These are phyloP conservation scores for Meghimatium bilineatum DNA, from an alignment of 2,888 invertebrate species.

Conservation along the genomic window DNA sequence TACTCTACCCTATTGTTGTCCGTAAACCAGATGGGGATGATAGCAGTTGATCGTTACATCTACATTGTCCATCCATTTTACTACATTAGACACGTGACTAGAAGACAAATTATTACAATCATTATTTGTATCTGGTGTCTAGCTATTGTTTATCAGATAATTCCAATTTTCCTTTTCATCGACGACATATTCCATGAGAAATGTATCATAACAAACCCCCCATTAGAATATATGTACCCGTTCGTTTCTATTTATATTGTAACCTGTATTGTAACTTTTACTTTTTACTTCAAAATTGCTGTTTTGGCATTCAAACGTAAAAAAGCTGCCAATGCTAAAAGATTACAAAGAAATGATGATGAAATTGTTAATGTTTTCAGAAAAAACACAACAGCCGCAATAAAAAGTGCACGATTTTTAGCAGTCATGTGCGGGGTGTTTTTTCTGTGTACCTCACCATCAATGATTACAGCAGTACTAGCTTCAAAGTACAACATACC, in stretches of 20 bases:
- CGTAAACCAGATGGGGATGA: not conserved
- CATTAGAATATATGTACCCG: not conserved
- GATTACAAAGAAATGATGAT: too few relatives aligned
- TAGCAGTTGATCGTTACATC: conserved; percentile 26
- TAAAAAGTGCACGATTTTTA: conserved; percentile 3
- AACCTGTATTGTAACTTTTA: not conserved
- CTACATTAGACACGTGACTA: not conserved
- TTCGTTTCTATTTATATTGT: not conserved
- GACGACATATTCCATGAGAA: not conserved
- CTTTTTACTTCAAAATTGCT: not conserved
- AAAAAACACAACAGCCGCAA: not conserved
- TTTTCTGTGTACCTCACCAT: not conserved
- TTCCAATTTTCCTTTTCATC: not conserved
- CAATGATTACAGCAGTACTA: too few relatives aligned
- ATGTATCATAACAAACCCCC: not conserved
- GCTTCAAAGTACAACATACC: too few relatives aligned
- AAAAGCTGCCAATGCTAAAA: not conserved
- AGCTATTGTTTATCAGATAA: not conserved
- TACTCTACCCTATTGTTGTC: not conserved
- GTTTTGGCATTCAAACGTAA: not conserved
- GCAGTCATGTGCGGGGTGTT: not conserved
- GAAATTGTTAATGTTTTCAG: not conserved
- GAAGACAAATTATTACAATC: not conserved
- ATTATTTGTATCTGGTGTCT: not conserved
- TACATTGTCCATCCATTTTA: not conserved